These are phyloP conservation scores for Pecten maximus DNA, from an alignment of 2,888 invertebrate genomes.

Conservation along the genomic window DNA sequence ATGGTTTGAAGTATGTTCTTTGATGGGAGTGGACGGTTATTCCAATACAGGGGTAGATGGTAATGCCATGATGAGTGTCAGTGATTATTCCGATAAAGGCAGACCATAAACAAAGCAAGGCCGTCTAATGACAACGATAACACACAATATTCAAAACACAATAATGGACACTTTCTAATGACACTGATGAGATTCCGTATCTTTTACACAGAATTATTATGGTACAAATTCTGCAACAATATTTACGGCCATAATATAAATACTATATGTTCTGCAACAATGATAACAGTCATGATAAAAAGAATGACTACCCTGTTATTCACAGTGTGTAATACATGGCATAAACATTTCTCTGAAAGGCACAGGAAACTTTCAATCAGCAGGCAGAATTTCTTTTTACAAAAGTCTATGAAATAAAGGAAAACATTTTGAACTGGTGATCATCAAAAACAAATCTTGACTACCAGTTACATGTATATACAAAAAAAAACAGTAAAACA, in stretches of 20 bases:
- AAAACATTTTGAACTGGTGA: background rate
- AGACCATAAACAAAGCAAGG: no score
- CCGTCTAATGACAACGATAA: background rate
- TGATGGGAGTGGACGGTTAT: background rate
- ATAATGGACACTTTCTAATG: background rate
- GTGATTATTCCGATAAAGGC: background rate
- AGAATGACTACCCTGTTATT: background rate
- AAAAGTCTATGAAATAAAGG: no score
- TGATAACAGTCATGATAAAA: background rate
- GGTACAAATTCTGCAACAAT: background rate
- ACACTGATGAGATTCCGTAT: slow-evolving; percentile 1
- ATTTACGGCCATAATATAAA: background rate
- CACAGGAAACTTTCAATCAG: background rate
- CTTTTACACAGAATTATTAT: background rate
- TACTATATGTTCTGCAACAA: background rate
- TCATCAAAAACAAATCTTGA: background rate
- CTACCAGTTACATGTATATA: background rate
- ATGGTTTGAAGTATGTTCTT: no score
- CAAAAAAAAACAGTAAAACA: background rate
- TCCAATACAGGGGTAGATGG: background rate
- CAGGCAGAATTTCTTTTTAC: background rate
- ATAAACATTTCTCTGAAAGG: slow-evolving; percentile 2
- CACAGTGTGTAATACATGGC: background rate
- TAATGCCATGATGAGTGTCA: background rate
- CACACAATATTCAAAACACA: background rate